phyloP scores from a whole-genome alignment of 2,888 invertebrate species.

The Frankliniella intonsa region DNA sequence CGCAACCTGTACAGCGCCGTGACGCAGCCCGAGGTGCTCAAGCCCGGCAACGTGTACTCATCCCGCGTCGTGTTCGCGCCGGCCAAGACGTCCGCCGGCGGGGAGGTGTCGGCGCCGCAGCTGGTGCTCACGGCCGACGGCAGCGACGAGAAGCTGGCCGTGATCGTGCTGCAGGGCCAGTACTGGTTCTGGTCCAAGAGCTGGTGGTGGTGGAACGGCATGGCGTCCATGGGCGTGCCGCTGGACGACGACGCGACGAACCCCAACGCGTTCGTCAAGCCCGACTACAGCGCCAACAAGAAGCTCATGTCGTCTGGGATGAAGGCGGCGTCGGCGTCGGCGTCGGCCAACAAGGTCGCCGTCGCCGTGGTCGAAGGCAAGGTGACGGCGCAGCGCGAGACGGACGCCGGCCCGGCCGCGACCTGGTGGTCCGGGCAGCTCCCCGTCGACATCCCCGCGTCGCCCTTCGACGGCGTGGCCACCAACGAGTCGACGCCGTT shows the following conservation, averaged over 20 bases:
- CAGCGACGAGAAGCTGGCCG: not conserved
- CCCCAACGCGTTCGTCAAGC: not conserved
- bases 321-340: not conserved
- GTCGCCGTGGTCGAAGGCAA: constrained; percentile 1
- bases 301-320: not conserved
- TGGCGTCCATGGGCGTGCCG: not conserved
- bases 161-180: constrained; percentile 4
- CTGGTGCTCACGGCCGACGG: not conserved
- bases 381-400: not conserved
- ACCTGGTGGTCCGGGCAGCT: constrained; percentile 34
- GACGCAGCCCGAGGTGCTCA: not conserved
- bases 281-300: not conserved
- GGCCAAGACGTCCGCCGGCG: not conserved
- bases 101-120: not conserved
- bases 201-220: constrained; percentile 14
- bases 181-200: constrained; percentile 21
- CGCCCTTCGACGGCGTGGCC: constrained; percentile 1
- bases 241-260: not conserved
- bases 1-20: not conserved
- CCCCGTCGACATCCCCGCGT: constrained; percentile 31
- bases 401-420: not conserved
- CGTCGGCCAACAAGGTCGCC: not conserved
- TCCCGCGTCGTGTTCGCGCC: not conserved
- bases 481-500: not conserved
- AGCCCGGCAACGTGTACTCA: not conserved